phyloP scores from a whole-genome alignment of 2,113 vertebrate genomes.

The Melozone crissalis region DNA sequence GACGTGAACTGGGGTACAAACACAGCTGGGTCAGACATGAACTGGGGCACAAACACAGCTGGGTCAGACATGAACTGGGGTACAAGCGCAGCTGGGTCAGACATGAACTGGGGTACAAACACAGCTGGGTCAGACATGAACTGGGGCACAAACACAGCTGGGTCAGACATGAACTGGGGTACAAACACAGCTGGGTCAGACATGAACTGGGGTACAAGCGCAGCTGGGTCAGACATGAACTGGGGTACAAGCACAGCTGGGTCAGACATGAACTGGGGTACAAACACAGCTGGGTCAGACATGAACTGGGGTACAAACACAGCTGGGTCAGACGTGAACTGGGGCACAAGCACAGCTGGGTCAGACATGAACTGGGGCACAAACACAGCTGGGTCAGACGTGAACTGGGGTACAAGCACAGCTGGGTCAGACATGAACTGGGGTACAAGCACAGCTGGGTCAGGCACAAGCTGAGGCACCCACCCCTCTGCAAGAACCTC shows the following conservation, averaged over 20 bases:
- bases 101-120: not conserved
- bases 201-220: not conserved
- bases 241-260: too few relatives aligned
- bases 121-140: not conserved
- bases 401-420: not conserved
- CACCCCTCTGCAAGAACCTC: rapidly evolving
- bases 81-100: not conserved
- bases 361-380: not conserved
- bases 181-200: not conserved
- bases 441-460: not conserved
- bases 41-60: too few relatives aligned
- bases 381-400: too few relatives aligned
- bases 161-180: too few relatives aligned
- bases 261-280: too few relatives aligned
- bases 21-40: not conserved
- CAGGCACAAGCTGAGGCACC: not conserved
- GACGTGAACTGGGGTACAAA: too few relatives aligned
- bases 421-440: not conserved
- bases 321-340: not conserved
- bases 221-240: too few relatives aligned
- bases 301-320: not conserved
- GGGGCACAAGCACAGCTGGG: not conserved
- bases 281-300: not conserved
- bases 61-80: not conserved
- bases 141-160: too few relatives aligned